Evolutionary conservation across 2,113 vertebrate species (phyloP), one percentile per base, ranked within the genome.

Genomic region (Prolemur simus): DNA sequence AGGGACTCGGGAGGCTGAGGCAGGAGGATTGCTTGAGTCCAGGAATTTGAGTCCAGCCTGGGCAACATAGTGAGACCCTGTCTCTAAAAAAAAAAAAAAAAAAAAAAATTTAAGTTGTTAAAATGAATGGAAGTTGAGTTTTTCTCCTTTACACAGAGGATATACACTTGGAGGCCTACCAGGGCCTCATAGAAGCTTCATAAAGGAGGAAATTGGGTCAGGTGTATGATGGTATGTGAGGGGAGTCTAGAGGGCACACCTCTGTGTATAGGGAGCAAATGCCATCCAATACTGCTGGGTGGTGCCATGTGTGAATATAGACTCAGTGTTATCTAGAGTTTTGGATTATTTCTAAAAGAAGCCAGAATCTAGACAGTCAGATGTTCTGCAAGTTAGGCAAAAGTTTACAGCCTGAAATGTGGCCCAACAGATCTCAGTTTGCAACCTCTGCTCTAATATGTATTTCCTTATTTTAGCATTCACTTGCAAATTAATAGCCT

Each of bases 241-340:
- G 6, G 60, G 7, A 32, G 6, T 9, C 15, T 63, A 39, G 17
- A 63, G 13, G 9, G 4, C 25, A 69, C 2, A 37, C 18, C 23
- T 15, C 21, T 42, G 32, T 37, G 10, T 39, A 64, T 7, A 34
- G 12, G n/a, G 25, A 76, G 63, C 0, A 4, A 37, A 32, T 49
- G 8, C 34, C 49, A 0, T 10, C 9, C 0, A 1, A 1, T 3
- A 13, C 23, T 5, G 5, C 6, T 4, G 0, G 34, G 3, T 47
- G 34, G 2, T 34, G 9, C 37, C 5, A 0, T 25, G 12, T 4
- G 0, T 78, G 23, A 54, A 64, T 37, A 0, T 64, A 2, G 10
- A 23, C 34, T 80, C 21, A 0, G 6, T 86, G 0, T 56, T 37
- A 5, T 66, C 39, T 54, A 12, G 20, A 68, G 4, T 18, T 45